Conservation (phyloP, 2,888 invertebrate species). For the Synergus japonicus region DNA sequence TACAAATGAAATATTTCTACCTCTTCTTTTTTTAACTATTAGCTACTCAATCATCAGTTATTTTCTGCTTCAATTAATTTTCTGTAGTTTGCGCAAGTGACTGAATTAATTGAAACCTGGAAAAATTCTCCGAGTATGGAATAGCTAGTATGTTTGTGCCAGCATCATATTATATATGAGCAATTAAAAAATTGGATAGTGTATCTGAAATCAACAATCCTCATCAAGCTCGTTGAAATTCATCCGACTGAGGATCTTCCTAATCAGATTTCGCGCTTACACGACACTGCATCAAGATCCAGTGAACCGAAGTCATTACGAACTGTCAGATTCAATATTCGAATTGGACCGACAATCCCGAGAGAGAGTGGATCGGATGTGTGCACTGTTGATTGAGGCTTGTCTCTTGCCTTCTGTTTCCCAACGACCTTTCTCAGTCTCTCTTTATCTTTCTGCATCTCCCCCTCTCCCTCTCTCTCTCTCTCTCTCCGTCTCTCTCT, state of each 20-base stretch:
- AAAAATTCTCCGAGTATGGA: background rate
- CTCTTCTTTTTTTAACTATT: background rate
- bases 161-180: background rate
- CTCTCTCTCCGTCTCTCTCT: slow-evolving; percentile 2
- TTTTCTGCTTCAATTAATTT: too few species aligned
- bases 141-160: background rate
- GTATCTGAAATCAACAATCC: slow-evolving; percentile 1
- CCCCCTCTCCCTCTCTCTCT: background rate
- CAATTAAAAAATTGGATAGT: slow-evolving; percentile 9
- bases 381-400: slow-evolving; percentile 49
- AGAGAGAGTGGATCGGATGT: slow-evolving; percentile 50
- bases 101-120: too few species aligned
- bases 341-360: slow-evolving; percentile 44
- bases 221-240: slow-evolving; percentile 20
- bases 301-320: slow-evolving; percentile 44
- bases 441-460: slow-evolving; percentile 21
- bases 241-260: slow-evolving; percentile 18
- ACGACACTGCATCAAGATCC: slow-evolving; percentile 33
- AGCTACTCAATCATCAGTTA: background rate
- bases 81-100: too few species aligned
- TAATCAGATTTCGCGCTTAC: slow-evolving; percentile 40
- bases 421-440: slow-evolving; percentile 22
- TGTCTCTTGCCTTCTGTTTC: slow-evolving; percentile 40
- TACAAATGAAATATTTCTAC: too few species aligned
- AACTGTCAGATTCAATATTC: slow-evolving; percentile 45